Conservation (phyloP, 2,113 vertebrate genomes). For the Leptosomus discolor region DNA sequence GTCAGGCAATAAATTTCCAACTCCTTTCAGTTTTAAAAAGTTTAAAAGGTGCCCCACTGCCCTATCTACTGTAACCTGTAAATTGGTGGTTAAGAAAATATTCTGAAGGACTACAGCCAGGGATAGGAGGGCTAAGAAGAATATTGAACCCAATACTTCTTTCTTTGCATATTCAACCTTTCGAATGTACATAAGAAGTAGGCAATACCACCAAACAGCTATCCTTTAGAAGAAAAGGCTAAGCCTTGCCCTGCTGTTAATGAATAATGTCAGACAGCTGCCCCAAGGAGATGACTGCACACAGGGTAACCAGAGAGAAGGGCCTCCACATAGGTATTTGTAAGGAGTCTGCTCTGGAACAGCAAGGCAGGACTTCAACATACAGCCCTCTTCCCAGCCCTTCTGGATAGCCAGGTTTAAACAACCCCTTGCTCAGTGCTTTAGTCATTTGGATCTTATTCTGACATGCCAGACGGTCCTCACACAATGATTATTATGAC, state of each 20-base stretch:
- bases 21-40: not conserved
- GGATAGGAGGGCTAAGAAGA: not conserved
- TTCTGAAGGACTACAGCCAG: not conserved
- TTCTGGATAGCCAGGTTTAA: not conserved
- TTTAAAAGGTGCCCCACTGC: not conserved
- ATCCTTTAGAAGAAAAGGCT: not conserved
- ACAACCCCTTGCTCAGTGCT: not conserved
- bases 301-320: not conserved
- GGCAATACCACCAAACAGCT: not conserved
- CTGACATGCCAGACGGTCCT: not conserved
- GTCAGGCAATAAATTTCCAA: not conserved
- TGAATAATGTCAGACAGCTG: not conserved
- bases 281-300: not conserved
- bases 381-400: not conserved
- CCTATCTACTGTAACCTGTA: not conserved
- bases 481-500: not conserved
- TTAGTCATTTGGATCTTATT: not conserved
- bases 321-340: not conserved
- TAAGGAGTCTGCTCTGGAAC: not conserved
- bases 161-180: not conserved
- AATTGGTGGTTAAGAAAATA: not conserved
- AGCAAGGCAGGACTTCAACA: not conserved
- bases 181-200: not conserved
- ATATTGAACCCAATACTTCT: not conserved
- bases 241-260: not conserved